Conservation (phyloP, 2,888 invertebrate genomes). For the Phyllotreta cruciferae region DNA sequence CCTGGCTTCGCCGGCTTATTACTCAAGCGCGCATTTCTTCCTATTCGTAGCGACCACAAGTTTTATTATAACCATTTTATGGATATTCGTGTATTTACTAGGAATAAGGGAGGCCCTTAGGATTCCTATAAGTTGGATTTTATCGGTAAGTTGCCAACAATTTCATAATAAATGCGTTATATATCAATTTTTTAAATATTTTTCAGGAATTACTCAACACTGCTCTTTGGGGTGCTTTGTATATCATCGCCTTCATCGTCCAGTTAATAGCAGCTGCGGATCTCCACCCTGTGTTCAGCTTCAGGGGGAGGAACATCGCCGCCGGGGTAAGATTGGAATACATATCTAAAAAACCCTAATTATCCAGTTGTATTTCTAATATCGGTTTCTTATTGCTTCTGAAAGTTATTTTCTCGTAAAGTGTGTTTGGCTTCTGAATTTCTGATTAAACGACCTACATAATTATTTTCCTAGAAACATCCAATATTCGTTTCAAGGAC, state of each 20-base stretch:
- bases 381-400: neutral
- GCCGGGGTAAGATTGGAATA: constrained; percentile 74
- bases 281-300: constrained; percentile 48
- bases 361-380: neutral
- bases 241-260: constrained; percentile 81
- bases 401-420: too few relatives aligned
- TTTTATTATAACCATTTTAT: constrained; percentile 83
- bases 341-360: neutral
- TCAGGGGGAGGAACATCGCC: constrained; percentile 69
- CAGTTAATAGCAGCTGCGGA: constrained; percentile 72
- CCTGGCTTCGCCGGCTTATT: constrained; percentile 73
- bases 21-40: constrained; percentile 77
- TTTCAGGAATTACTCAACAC: constrained; percentile 85
- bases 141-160: constrained; percentile 70
- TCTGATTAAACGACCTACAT: neutral
- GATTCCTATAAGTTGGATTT: constrained; percentile 82
- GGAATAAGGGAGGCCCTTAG: constrained; percentile 80
- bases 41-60: constrained; percentile 82
- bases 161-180: constrained; percentile 1
- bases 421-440: too few relatives aligned
- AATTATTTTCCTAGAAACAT: neutral
- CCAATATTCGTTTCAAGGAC: neutral
- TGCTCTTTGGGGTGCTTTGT: constrained; percentile 71
- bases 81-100: constrained; percentile 81
- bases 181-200: constrained; percentile 22